Evolutionary conservation across 2,797 vertebrate species (phyloP), one percentile per base, ranked within the genome.

Genomic region (Chaunax sp.): DNA sequence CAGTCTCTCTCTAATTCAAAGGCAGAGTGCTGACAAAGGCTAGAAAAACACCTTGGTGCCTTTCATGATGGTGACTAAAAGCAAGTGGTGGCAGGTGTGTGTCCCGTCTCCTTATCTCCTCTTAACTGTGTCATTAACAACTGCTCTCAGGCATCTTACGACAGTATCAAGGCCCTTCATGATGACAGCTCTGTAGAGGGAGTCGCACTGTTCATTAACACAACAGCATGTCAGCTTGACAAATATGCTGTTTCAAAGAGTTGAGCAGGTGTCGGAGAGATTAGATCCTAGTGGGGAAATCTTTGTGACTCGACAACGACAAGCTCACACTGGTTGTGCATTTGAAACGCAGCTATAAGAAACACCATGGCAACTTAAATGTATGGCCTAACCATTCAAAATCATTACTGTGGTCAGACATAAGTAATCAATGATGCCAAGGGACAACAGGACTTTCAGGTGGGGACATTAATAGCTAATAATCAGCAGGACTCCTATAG

Each of bases 391-490:
- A 51, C 38, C 41, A 41, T 63, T 41, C 35, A 15, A 65, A 63
- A 65, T 41, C 8, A 71, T 63, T 40, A 64, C 43, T 60, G 53
- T 12, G 18, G 11, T 41, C 51, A 30, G 35, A 53, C 35, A 58
- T 28, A 65, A 30, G 12, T 41, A 14, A 55, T 58, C 22, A 56
- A 35, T 59, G 20, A 46, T 13, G 20, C 40, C 9, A 46, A 12
- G 13, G 45, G 20, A 6, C 33, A 35, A 35, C 33, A 35, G 33
- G 33, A 11, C 33, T 11, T 35, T 35, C 33, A 64, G 52, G 69
- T 23, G 61, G 68, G 58, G 75, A 63, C 23, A 41, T 43, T 28
- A 79, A 78, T 68, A 49, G 82, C 87, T 86, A 72, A 85, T 78
- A 71, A 86, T 83, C 70, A 65, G 64, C 59, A 57, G 28, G 49